Evolutionary conservation across 2,797 vertebrate genomes (phyloP).

Genomic region (Otolemur crassicaudatus): DNA sequence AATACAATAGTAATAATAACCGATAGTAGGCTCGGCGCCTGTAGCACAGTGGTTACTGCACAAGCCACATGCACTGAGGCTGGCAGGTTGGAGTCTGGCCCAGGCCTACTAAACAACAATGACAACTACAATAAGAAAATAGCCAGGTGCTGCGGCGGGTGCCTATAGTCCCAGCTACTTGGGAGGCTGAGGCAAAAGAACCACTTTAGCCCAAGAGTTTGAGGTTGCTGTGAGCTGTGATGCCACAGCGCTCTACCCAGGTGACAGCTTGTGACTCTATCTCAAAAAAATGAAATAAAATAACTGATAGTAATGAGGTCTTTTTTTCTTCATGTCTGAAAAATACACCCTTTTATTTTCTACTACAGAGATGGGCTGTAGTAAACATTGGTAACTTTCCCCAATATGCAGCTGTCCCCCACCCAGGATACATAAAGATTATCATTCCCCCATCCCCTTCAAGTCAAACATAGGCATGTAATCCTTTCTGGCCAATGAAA

Average conservation of each 20-base stretch:
- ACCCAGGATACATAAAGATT: neutral
- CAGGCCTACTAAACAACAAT: no score
- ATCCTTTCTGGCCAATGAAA: constrained; percentile 54
- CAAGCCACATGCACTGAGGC: no score
- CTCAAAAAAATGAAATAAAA: neutral
- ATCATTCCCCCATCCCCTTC: neutral
- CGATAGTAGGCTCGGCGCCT: neutral
- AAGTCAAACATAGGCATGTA: constrained; percentile 10
- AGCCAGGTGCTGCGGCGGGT: no score
- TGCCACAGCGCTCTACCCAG: no score
- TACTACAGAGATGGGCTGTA: neutral
- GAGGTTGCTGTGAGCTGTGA: no score
- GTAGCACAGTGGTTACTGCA: no score
- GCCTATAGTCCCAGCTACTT: no score
- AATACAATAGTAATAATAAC: constrained; percentile 17
- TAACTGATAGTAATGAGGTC: constrained; percentile 23
- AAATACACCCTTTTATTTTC: constrained; percentile 49
- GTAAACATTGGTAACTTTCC: neutral
- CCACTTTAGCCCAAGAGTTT: no score
- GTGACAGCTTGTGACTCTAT: no score
- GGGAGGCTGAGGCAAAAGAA: no score
- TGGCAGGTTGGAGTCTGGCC: no score
- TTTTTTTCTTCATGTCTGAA: constrained; percentile 27
- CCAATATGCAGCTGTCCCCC: neutral
- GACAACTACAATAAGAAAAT: no score